Base-by-base conservation (phyloP, 1,140 invertebrate genomes). In the Trachymyrmex cornetzi region DNA sequence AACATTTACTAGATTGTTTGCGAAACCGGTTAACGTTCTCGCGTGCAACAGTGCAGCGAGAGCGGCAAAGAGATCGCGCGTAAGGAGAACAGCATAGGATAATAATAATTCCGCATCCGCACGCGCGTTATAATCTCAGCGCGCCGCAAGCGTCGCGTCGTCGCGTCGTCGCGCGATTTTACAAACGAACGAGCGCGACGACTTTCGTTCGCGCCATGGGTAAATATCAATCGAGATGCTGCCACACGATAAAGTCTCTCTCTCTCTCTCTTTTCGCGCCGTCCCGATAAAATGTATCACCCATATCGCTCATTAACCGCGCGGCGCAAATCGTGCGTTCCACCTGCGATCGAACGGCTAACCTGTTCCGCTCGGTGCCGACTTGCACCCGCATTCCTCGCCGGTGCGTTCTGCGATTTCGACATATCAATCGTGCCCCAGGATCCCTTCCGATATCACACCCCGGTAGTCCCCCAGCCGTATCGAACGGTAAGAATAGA, bases 71-170 rank as follows among this genome's bases (percentile, higher is more conserved):
- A 44, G 79, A 72, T 82, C 80, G 79, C 79, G 66, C 67, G 80
- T 80, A 80, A 80, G 44, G 61, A 67, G 63, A 80, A 69, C 75
- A 53, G 77, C 63, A 24, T 38, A 9, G 67, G 71, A 82, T 82
- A 82, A 82, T 82, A 82, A 82, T 82, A 72, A 74, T 82, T 72
- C 71, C 80, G 67, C 80, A 82, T 82, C 67, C 55, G 80, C 67
- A 74, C 80, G 44, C 67, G 80, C 55, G 67, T 74, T 72, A 59
- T 74, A 34, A 74, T 82, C 55, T 48, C 59, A 24, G 38, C 57
- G 22, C 61, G 44, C 59, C 44, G 77, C n/a, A 2, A 22, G 38
- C 57, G 16, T 57, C 50, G 30, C 30, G 30, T 59, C 50, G 38
- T 59, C 50, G 38, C 57, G 11, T 59, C 50, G 74, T 16, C 27